Evolutionary conservation across 2,113 vertebrate species (phyloP).

Genomic region (Sterrhoptilus dennistouni): DNA sequence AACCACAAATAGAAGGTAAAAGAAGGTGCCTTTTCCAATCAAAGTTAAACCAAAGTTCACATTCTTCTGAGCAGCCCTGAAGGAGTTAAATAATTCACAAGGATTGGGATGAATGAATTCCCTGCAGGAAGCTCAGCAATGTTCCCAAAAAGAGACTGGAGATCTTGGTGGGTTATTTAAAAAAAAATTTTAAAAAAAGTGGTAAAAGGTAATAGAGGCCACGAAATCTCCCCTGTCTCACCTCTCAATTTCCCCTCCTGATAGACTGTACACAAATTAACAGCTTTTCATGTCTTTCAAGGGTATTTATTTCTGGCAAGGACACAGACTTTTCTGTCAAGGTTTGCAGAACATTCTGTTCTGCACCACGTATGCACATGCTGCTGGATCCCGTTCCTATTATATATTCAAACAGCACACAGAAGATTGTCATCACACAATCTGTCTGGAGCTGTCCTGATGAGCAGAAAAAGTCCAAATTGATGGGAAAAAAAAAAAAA

Average conservation of each 20-base stretch:
- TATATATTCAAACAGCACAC: slow-evolving; percentile 52
- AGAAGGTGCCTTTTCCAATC: background rate
- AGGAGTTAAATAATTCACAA: slow-evolving; percentile 29
- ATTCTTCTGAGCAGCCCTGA: background rate
- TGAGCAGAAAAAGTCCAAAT: background rate
- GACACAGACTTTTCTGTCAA: slow-evolving; percentile 52
- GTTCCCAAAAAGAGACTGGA: background rate
- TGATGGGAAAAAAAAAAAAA: background rate
- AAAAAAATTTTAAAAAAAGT: background rate
- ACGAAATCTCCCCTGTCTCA: slow-evolving; percentile 2
- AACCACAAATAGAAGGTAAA: background rate
- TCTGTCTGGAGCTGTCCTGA: slow-evolving; percentile 43
- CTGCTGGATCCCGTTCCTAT: slow-evolving; percentile 30
- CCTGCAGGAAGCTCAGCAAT: background rate
- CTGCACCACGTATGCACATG: slow-evolving; percentile 35
- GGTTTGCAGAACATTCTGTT: slow-evolving; percentile 67
- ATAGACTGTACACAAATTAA: slow-evolving; percentile 39
- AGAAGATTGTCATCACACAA: slow-evolving; percentile 41
- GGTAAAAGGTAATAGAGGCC: background rate
- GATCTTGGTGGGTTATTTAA: background rate
- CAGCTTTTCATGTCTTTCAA: slow-evolving; percentile 49
- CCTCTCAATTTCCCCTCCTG: slow-evolving; percentile 21
- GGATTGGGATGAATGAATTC: background rate
- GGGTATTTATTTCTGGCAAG: slow-evolving; percentile 61
- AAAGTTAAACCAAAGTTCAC: background rate